phyloP scores from a whole-genome alignment of 2,113 vertebrate species.

The Tragulus kanchil region DNA sequence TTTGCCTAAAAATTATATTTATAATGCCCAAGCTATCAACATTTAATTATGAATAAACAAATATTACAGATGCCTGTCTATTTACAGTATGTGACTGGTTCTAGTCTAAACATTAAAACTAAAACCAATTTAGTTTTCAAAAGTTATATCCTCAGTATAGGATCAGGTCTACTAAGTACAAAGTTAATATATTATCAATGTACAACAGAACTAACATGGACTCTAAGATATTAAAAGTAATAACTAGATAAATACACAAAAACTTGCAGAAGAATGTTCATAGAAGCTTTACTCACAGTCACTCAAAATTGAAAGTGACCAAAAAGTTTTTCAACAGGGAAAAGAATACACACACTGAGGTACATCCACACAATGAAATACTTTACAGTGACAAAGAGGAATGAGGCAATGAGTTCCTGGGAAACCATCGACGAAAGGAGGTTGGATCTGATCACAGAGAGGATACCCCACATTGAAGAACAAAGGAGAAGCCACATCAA shows the following conservation, averaged over 20 bases:
- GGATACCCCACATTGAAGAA: too few relatives aligned
- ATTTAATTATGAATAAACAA: slow-evolving; percentile 1
- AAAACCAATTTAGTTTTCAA: background rate
- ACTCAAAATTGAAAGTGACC: background rate
- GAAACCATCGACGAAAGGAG: too few relatives aligned
- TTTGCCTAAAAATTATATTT: background rate
- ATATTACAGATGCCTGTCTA: background rate
- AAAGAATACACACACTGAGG: background rate
- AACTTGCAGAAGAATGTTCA: background rate
- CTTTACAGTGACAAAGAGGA: background rate
- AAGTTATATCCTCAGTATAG: background rate
- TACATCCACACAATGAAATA: background rate
- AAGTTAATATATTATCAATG: background rate
- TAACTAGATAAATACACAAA: background rate
- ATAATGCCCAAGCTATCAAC: background rate
- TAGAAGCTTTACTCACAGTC: background rate
- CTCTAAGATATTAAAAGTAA: background rate
- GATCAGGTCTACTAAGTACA: background rate
- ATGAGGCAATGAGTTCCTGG: too few relatives aligned
- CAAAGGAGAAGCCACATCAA: too few relatives aligned
- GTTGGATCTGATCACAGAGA: too few relatives aligned
- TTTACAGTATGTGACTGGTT: background rate
- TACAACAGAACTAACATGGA: background rate
- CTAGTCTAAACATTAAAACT: background rate
- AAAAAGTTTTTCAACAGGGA: background rate